phyloP scores from a whole-genome alignment of 2,797 vertebrate species.

The Falco biarmicus region DNA sequence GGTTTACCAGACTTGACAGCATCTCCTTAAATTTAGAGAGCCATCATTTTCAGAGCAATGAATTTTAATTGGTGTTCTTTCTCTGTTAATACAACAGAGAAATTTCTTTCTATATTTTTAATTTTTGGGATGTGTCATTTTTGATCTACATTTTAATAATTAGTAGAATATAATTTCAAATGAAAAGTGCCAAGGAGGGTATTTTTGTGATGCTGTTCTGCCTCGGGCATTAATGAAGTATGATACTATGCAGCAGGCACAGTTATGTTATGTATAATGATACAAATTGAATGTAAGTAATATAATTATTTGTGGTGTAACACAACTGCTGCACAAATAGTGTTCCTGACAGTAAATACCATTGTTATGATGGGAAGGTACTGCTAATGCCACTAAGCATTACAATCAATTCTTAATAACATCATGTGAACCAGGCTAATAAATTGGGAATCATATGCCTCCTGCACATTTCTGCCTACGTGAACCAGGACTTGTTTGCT shows the following conservation, averaged over 20 bases:
- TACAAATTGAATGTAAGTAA: constrained; percentile 56
- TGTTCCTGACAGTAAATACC: constrained; percentile 70
- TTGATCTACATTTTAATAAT: constrained; percentile 51
- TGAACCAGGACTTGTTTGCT: constrained; percentile 40
- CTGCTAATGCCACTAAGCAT: constrained; percentile 66
- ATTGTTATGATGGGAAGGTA: constrained; percentile 61
- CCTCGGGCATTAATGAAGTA: constrained; percentile 46
- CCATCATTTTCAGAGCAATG: neutral
- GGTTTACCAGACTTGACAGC: neutral
- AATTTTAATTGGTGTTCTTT: constrained; percentile 12
- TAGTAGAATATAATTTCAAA: constrained; percentile 48
- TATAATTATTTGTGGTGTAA: constrained; percentile 43
- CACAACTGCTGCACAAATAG: constrained; percentile 63
- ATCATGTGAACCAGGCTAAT: constrained; percentile 64
- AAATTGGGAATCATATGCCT: constrained; percentile 63
- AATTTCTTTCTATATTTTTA: neutral
- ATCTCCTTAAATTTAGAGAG: neutral
- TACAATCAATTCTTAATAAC: constrained; percentile 69
- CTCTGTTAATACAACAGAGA: neutral
- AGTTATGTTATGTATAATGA: constrained; percentile 40
- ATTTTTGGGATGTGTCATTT: constrained; percentile 16
- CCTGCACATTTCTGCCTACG: constrained; percentile 52
- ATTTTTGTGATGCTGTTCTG: constrained; percentile 58
- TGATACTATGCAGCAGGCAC: constrained; percentile 16
- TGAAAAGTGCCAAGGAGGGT: constrained; percentile 59